Evolutionary conservation across 2,113 vertebrate species (phyloP).

Genomic region (Pluvianellus socialis): DNA sequence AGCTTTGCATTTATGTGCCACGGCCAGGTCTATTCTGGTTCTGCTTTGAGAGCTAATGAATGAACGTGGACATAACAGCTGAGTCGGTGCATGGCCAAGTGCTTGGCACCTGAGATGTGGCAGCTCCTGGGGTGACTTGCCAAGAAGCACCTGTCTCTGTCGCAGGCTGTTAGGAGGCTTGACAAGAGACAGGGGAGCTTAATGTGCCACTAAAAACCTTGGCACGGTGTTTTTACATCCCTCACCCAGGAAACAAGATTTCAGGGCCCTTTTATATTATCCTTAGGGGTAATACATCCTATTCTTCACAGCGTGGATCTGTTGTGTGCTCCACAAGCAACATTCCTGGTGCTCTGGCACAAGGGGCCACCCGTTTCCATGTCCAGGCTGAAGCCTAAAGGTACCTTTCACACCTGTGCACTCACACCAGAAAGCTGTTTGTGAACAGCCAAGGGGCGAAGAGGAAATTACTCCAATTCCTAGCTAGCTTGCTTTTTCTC

Average conservation of each 20-base stretch:
- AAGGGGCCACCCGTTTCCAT: not conserved
- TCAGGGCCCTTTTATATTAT: not conserved
- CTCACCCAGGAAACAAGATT: not conserved
- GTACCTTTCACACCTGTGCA: not conserved
- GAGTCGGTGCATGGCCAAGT: not conserved
- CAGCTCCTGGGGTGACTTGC: slow-evolving; percentile 7
- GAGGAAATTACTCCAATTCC: not conserved
- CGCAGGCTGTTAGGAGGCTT: slow-evolving; percentile 4
- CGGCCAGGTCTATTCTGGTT: not conserved
- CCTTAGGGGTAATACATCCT: not conserved
- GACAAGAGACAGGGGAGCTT: slow-evolving; percentile 15
- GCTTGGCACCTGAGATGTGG: slow-evolving; percentile 15
- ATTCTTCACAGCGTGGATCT: not conserved
- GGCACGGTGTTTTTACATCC: not conserved
- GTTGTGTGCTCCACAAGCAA: not conserved
- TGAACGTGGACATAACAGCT: not conserved
- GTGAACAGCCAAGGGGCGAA: not conserved
- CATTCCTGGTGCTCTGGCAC: not conserved
- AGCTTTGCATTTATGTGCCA: not conserved
- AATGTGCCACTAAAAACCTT: slow-evolving; percentile 5
- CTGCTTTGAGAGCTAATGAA: slow-evolving; percentile 29
- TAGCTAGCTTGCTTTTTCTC: not conserved
- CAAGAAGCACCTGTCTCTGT: slow-evolving; percentile 41
- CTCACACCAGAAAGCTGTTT: not conserved
- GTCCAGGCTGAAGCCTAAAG: not conserved